Conservation (phyloP, 2,797 vertebrate species). For the Tiaroga cobitis region DNA sequence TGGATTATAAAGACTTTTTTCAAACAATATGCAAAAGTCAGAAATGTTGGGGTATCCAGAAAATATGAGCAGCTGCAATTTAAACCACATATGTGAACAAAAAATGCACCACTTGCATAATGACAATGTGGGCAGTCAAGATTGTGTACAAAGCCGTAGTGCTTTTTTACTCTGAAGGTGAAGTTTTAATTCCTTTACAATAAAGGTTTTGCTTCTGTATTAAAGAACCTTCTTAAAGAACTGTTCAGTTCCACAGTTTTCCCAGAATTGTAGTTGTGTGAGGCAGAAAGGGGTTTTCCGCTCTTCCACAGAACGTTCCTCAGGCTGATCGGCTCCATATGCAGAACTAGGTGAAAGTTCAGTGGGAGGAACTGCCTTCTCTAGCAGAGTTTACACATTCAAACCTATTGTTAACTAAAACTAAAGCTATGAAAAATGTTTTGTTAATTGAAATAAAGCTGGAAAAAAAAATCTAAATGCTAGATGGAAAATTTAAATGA, state of each 20-base stretch:
- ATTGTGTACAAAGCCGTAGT: neutral
- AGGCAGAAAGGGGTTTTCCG: slow-evolving; percentile 3
- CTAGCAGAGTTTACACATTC: slow-evolving; percentile 20
- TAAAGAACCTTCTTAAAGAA: neutral
- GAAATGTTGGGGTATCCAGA: neutral
- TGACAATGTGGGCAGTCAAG: too few species aligned
- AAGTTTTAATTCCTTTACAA: neutral
- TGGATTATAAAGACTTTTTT: neutral
- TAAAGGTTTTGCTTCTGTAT: neutral
- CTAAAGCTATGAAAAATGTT: neutral
- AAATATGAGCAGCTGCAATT: neutral
- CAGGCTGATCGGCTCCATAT: neutral
- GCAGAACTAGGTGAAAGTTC: slow-evolving; percentile 60
- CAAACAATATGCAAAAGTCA: neutral
- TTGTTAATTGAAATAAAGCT: neutral
- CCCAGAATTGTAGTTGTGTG: slow-evolving; percentile 4
- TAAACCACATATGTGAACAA: neutral
- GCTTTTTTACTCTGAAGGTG: neutral
- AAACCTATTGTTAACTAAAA: neutral
- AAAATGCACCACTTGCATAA: too few species aligned
- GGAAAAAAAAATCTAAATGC: neutral
- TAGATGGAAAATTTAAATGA: neutral
- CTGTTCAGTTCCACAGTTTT: neutral
- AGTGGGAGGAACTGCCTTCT: slow-evolving; percentile 26
- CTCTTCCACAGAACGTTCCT: slow-evolving; percentile 31